Base-by-base conservation (phyloP, 2,113 vertebrate species). In the Pseudois nayaur region DNA sequence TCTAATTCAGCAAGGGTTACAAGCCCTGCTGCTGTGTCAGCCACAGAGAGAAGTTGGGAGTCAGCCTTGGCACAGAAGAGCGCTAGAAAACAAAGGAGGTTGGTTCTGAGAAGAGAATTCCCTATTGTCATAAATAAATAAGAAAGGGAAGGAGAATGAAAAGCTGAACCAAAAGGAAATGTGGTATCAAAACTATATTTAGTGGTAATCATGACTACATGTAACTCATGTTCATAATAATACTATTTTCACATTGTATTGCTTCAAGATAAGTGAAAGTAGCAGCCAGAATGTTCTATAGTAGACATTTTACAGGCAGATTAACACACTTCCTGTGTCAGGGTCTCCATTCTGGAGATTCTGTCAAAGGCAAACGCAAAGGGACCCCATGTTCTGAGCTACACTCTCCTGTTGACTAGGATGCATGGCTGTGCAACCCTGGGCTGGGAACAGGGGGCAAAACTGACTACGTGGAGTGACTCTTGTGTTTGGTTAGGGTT, bases 61-160 rank as follows among this genome's bases (percentile, higher is more conserved):
- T 95, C 91, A 98, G 43, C 9, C 67, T 92, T 96, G 33, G 89
- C 62, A 98, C 95, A 98, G 98, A 91, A 92, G 86, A 97, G 0
- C 27, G 93, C 55, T 85, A 14, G 45, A 95, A 97, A 95, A 97
- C 25, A 78, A 55, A 96, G 97, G 88, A 52, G 16, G 96, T 67
- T 91, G 94, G 90, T 96, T 95, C 92, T 95, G 95, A 62, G 89
- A 85, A 98, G 91, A 71, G 86, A 98, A 97, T 40, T 82, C 91
- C 98, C 98, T 98, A 99, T 99, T 98, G 99, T 99, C 99, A 94
- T 98, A 99, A 98, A 99, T 98, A 98, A 99, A 99, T 98, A 99
- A 99, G 98, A 99, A 98, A 60, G 98, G 98, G 98, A 98, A 99
- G 98, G 62, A 40, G 50, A 54, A 99, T 98, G 98, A 97, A 99